These are phyloP conservation scores for Hyperoplus lanceolatus DNA, from an alignment of 2,797 vertebrate species.

Conservation along the genomic window DNA sequence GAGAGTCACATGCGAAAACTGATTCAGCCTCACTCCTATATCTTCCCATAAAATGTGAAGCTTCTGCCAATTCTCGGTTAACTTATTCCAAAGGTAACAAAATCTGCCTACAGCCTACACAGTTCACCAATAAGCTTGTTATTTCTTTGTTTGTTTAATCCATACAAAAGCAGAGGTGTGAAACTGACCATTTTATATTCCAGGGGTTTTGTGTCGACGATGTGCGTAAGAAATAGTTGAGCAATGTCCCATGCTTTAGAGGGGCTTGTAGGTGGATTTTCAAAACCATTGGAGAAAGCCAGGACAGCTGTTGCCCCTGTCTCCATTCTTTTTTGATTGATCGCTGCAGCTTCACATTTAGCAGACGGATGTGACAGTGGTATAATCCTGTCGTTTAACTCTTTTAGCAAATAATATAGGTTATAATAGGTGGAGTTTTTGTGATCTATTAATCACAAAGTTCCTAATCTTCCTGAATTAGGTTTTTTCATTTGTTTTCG, in stretches of 20 bases:
- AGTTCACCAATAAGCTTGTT: neutral
- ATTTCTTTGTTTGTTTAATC: neutral
- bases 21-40: neutral
- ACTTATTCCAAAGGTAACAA: neutral
- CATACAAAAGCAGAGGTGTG: neutral
- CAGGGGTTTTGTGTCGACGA: neutral
- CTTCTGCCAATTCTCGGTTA: neutral
- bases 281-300: neutral
- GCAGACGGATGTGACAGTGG: neutral
- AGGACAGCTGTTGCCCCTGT: neutral
- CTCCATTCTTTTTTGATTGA: neutral
- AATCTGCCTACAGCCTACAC: neutral
- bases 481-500: constrained; percentile 32
- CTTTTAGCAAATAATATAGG: too few relatives aligned
- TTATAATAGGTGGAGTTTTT: neutral
- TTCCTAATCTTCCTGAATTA: constrained; percentile 23
- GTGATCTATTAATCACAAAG: constrained; percentile 6
- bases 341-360: neutral
- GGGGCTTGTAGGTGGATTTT: neutral
- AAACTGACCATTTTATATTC: neutral
- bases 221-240: neutral
- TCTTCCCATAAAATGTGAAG: constrained; percentile 1
- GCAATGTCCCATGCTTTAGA: neutral
- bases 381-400: constrained; percentile 12
- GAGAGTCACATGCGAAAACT: neutral